Evolutionary conservation across 2,888 invertebrate species (phyloP).

Genomic region (Mythimna ferrago): DNA sequence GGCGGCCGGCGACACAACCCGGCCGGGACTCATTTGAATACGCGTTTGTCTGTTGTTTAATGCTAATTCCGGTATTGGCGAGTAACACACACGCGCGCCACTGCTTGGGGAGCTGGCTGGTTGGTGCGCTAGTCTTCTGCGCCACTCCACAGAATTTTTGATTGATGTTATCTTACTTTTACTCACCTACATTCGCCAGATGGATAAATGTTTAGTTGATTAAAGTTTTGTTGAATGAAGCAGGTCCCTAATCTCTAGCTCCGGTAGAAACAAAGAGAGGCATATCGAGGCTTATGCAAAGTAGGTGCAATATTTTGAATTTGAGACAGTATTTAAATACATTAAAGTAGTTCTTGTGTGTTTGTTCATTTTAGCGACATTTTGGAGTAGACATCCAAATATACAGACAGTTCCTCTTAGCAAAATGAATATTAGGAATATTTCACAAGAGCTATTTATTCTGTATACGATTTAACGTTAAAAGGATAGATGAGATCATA

Average conservation of each 20-base stretch:
- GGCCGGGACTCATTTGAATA: slow-evolving; percentile 68
- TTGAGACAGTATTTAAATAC: background rate
- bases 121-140: background rate
- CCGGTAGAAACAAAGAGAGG: no score
- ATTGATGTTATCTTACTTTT: background rate
- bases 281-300: no score
- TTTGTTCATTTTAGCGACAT: no score
- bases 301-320: no score
- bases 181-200: background rate
- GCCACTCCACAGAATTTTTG: background rate
- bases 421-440: background rate
- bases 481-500: slow-evolving; percentile 1
- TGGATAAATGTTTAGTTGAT: slow-evolving; percentile 2
- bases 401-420: background rate
- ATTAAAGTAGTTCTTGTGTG: background rate
- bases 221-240: no score
- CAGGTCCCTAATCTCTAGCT: no score
- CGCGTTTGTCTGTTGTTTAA: slow-evolving; percentile 68
- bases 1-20: slow-evolving; percentile 50
- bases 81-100: slow-evolving; percentile 25
- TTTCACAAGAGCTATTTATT: background rate
- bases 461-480: slow-evolving; percentile 7
- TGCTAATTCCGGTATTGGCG: slow-evolving; percentile 64
- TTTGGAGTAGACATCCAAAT: background rate
- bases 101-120: background rate